A percentile compares a stretch with the other conserved stretches of the same genome.
phyloP scores from a whole-genome alignment of 1,140 invertebrate genomes.

The Drosophila athabasca region DNA sequence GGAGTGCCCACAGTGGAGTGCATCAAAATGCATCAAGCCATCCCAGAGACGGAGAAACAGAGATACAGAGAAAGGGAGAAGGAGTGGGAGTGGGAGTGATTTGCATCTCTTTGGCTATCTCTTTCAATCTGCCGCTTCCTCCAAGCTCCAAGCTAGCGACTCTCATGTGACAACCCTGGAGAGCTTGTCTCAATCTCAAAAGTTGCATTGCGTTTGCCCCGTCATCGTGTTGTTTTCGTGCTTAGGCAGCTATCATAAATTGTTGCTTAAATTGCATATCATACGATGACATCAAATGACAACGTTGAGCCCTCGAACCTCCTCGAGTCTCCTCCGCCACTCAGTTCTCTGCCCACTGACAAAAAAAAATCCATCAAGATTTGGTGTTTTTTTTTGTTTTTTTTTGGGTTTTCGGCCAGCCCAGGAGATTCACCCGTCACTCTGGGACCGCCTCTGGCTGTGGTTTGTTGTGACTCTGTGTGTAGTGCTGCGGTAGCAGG shows the following conservation, averaged over 20 bases:
- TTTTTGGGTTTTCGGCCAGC: slow-evolving; percentile 18
- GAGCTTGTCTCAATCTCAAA: slow-evolving; percentile 9
- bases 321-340: neutral
- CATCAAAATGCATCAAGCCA: slow-evolving; percentile 39
- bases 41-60: neutral
- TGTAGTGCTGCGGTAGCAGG: slow-evolving; percentile 11
- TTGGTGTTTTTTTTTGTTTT: slow-evolving; percentile 1
- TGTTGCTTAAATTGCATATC: slow-evolving; percentile 72
- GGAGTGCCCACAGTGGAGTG: slow-evolving; percentile 32
- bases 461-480: slow-evolving; percentile 3
- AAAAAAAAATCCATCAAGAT: slow-evolving; percentile 35
- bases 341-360: neutral
- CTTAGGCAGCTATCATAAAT: slow-evolving; percentile 69
- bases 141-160: neutral
- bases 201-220: slow-evolving; percentile 22
- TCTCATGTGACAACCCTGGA: slow-evolving; percentile 17
- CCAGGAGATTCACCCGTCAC: slow-evolving; percentile 25
- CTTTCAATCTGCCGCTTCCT: slow-evolving; percentile 63
- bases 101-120: slow-evolving; percentile 56
- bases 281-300: slow-evolving; percentile 60
- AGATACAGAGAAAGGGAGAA: neutral
- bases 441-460: no score
- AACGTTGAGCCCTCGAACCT: slow-evolving; percentile 20
- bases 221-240: slow-evolving; percentile 49
- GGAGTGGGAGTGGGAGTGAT: slow-evolving; percentile 23